phyloP scores from a whole-genome alignment of 2,113 vertebrate species.

The Heteronetta atricapilla region DNA sequence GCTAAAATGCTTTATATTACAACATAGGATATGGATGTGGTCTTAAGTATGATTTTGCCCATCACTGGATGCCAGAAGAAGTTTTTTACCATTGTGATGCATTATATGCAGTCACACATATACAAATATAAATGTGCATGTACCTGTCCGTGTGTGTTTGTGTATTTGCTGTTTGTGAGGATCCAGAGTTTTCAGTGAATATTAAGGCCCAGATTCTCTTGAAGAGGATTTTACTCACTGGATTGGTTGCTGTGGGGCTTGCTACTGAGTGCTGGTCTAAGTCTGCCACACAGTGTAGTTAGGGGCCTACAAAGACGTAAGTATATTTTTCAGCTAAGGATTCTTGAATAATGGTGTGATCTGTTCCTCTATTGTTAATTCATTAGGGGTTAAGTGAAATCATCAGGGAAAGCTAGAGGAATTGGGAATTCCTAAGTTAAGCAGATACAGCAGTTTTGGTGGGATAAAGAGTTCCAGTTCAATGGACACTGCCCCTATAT shows the following conservation, averaged over 20 bases:
- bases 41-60: not conserved
- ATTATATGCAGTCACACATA: not conserved
- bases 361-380: not conserved
- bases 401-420: not conserved
- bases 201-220: not conserved
- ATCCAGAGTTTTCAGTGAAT: not conserved
- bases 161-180: not conserved
- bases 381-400: not conserved
- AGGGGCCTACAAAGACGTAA: not conserved
- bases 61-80: not conserved
- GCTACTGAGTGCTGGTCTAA: not conserved
- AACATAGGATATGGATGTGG: not conserved
- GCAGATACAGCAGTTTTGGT: fast-evolving
- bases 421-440: not conserved
- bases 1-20: not conserved
- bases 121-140: not conserved
- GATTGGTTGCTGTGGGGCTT: not conserved
- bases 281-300: not conserved
- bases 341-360: not conserved
- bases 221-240: not conserved
- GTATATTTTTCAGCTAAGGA: not conserved
- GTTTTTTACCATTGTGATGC: not conserved
- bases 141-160: not conserved
- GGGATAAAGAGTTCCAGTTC: not conserved
- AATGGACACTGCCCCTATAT: fast-evolving